A percentile compares a stretch with the other conserved stretches of the same genome.
Evolutionary conservation across 2,113 vertebrate species (phyloP).

Genomic region (Rhabdomys dilectus): DNA sequence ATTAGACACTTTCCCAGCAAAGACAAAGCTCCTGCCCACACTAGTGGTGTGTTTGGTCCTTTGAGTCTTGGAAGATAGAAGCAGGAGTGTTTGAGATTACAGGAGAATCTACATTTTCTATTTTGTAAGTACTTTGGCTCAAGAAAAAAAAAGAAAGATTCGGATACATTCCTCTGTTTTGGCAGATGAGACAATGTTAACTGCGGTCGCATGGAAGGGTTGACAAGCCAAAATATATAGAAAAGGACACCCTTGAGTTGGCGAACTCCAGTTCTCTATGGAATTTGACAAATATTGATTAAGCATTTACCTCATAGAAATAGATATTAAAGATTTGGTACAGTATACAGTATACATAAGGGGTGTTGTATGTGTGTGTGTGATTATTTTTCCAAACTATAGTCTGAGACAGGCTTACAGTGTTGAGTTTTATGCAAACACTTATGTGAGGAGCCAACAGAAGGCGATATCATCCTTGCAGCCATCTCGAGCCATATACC

Average conservation of each 20-base stretch:
- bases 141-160: background rate
- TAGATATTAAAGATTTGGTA: background rate
- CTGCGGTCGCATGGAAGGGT: background rate
- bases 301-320: background rate
- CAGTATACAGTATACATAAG: background rate
- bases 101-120: background rate
- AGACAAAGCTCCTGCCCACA: background rate
- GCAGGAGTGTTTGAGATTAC: background rate
- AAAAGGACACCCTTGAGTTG: background rate
- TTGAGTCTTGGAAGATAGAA: background rate
- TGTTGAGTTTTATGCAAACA: background rate
- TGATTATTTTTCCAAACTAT: background rate
- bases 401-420: background rate
- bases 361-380: background rate
- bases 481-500: too few species aligned
- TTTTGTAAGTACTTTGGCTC: background rate
- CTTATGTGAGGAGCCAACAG: too few species aligned
- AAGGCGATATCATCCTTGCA: too few species aligned
- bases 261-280: background rate
- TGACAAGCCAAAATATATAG: background rate
- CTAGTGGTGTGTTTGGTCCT: background rate
- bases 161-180: background rate
- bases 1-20: background rate
- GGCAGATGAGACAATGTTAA: background rate
- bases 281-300: background rate